A percentile compares a stretch with the other conserved stretches of the same genome.
Evolutionary conservation across 2,797 vertebrate genomes (phyloP).

Genomic region (Parambassis ranga): DNA sequence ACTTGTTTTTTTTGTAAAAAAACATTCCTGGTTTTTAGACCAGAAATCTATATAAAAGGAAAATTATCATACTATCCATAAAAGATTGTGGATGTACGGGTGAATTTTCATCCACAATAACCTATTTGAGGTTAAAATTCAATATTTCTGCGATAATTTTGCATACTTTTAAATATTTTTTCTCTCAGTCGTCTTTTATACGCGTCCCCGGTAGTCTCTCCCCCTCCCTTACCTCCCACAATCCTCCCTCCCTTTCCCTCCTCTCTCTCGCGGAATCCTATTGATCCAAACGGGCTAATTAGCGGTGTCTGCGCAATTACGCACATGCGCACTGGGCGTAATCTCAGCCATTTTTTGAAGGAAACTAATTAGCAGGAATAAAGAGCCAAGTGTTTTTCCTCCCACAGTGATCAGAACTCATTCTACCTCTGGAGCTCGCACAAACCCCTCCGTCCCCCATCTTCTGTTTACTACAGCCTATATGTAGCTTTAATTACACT

Average conservation of each 20-base stretch:
- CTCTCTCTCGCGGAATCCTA: conserved; percentile 79
- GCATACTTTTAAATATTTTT: conserved; percentile 39
- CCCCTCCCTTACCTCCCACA: conserved; percentile 21
- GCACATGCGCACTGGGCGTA: conserved; percentile 78
- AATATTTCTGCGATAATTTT: conserved; percentile 15
- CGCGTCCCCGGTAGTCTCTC: conserved; percentile 43
- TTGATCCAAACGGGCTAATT: conserved; percentile 83
- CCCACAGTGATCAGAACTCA: conserved; percentile 81
- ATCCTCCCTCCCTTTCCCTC: conserved; percentile 6
- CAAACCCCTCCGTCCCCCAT: conserved; percentile 78
- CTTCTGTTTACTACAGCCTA: conserved; percentile 76
- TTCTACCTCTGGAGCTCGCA: conserved; percentile 81
- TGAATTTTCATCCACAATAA: not conserved
- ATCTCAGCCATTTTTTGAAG: conserved; percentile 84
- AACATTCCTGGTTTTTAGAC: too few species aligned
- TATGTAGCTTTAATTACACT: conserved; percentile 81
- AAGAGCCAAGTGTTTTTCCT: conserved; percentile 81
- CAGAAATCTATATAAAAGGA: too few species aligned
- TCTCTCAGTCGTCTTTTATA: conserved; percentile 32
- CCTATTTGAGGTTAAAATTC: not conserved
- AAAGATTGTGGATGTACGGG: too few species aligned
- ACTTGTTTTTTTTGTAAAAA: too few species aligned
- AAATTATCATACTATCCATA: too few species aligned
- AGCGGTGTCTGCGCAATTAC: conserved; percentile 81
- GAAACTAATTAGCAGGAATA: conserved; percentile 84